Conservation (phyloP, 2,113 vertebrate species). For the Camelus dromedarius region DNA sequence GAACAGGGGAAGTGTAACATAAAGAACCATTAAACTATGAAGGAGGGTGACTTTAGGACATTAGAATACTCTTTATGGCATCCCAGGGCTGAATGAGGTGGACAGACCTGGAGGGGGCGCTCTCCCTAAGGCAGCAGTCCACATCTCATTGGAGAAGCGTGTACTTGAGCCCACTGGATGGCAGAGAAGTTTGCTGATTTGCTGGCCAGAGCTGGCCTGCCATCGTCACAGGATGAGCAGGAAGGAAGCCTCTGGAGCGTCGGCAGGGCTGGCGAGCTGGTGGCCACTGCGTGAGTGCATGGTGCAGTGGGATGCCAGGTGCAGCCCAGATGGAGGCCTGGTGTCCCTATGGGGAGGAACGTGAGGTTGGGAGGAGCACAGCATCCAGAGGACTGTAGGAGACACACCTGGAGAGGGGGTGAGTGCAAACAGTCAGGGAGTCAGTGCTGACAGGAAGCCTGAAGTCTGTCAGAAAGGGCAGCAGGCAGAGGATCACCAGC, state of each 20-base stretch:
- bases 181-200: slow-evolving; percentile 1
- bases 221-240: background rate
- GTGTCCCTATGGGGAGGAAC: background rate
- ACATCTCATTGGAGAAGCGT: background rate
- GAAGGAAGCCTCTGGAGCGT: background rate
- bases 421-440: background rate
- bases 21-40: background rate
- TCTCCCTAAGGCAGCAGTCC: background rate
- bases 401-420: background rate
- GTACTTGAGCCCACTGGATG: background rate
- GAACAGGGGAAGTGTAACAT: background rate
- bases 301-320: background rate
- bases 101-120: background rate
- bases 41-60: background rate
- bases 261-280: background rate
- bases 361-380: background rate
- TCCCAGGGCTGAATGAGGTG: background rate
- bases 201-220: background rate
- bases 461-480: background rate
- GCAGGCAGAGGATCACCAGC: background rate
- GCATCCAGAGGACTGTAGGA: background rate
- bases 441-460: background rate
- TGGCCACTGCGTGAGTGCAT: rapidly evolving
- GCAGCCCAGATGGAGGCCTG: background rate
- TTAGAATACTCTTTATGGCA: background rate